Evolutionary conservation across 2,888 invertebrate genomes (phyloP).

Genomic region (Caenorhabditis sp.): DNA sequence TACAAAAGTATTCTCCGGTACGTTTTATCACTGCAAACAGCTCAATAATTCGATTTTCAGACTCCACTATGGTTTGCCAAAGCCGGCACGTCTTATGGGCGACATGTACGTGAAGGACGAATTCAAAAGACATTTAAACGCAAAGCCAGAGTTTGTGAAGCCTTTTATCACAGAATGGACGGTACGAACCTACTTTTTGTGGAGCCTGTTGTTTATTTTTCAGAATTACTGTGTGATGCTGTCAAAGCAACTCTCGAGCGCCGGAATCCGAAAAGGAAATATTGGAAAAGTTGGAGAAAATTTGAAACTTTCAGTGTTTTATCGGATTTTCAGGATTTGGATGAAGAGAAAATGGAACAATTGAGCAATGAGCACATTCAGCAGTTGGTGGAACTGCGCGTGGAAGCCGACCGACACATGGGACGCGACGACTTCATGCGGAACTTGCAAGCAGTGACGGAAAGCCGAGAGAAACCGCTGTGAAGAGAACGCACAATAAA

Average conservation of each 20-base stretch:
- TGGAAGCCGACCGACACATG: slow-evolving; percentile 66
- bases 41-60: slow-evolving; percentile 41
- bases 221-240: slow-evolving; percentile 71
- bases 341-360: slow-evolving; percentile 58
- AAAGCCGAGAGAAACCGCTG: slow-evolving; percentile 16
- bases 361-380: slow-evolving; percentile 72
- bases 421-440: slow-evolving; percentile 53
- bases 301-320: too few relatives aligned
- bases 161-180: slow-evolving; percentile 69
- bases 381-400: slow-evolving; percentile 73
- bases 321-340: slow-evolving; percentile 52
- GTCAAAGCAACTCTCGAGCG: slow-evolving; percentile 70
- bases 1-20: slow-evolving; percentile 59
- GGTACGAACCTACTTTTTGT: slow-evolving; percentile 28
- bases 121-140: slow-evolving; percentile 69
- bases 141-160: slow-evolving; percentile 3
- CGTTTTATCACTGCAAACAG: neutral
- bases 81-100: slow-evolving; percentile 71
- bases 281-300: slow-evolving; percentile 43
- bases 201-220: slow-evolving; percentile 9
- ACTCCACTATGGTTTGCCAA: slow-evolving; percentile 74
- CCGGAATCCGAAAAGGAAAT: slow-evolving; percentile 65
- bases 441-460: slow-evolving; percentile 28
- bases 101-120: slow-evolving; percentile 75
- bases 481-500: too few relatives aligned